Evolutionary conservation across 2,113 vertebrate genomes (phyloP).

Genomic region (Ctenomys sociabilis): DNA sequence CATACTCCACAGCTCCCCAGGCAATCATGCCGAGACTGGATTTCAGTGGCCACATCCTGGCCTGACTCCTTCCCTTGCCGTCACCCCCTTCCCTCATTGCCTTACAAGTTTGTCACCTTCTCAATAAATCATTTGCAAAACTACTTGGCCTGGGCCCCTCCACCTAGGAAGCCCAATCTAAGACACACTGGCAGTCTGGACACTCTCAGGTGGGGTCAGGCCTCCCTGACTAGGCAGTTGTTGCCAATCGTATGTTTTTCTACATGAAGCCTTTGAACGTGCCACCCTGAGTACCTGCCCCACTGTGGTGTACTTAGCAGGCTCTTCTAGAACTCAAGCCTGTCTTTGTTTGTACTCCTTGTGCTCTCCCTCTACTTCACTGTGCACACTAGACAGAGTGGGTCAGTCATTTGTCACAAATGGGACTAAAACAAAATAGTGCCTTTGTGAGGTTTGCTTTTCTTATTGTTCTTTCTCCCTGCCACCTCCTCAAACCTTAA

Average conservation of each 20-base stretch:
- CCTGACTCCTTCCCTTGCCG: neutral
- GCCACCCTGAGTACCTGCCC: neutral
- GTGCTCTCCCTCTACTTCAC: neutral
- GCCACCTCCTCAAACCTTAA: constrained; percentile 50
- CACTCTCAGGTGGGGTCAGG: neutral
- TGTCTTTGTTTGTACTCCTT: constrained; percentile 6
- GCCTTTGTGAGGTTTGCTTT: constrained; percentile 47
- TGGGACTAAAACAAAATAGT: constrained; percentile 38
- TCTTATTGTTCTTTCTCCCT: constrained; percentile 52
- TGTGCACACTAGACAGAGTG: neutral
- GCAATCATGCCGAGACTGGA: neutral
- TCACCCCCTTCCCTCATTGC: neutral
- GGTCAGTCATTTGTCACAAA: constrained; percentile 49
- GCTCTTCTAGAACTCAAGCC: neutral
- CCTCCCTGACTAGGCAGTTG: neutral
- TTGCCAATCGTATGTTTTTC: neutral
- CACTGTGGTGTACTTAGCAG: neutral
- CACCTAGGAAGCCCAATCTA: neutral
- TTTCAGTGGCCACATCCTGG: constrained; percentile 11
- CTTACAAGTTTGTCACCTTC: neutral
- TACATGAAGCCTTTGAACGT: neutral
- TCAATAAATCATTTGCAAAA: constrained; percentile 32
- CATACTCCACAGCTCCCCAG: neutral
- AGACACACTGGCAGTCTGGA: neutral
- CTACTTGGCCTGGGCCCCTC: neutral